phyloP scores from a whole-genome alignment of 1,140 invertebrate genomes.

The Cydia strobilella region DNA sequence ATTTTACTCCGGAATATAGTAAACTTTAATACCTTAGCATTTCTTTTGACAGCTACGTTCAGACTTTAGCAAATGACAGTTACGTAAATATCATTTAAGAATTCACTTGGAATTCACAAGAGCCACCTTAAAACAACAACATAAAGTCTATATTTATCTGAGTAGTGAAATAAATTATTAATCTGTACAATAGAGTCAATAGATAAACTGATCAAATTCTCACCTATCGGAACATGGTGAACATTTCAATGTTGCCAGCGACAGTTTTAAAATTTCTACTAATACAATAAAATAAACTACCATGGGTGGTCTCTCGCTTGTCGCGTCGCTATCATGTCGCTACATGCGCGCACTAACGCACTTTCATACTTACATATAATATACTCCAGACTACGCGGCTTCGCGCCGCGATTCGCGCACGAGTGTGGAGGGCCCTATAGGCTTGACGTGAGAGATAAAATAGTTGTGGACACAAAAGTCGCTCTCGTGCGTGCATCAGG shows the following conservation, averaged over 20 bases:
- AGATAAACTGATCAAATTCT: neutral
- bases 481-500: no score
- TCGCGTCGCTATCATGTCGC: no score
- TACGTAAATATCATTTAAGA: neutral
- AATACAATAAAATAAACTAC: neutral
- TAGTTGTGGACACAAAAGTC: no score
- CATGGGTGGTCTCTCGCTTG: no score
- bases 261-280: neutral
- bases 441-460: no score
- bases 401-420: no score
- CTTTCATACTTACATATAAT: no score
- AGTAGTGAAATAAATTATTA: neutral
- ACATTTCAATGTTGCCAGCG: neutral
- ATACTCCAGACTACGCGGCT: no score
- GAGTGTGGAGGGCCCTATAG: no score
- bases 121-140: neutral
- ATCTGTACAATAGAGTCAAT: neutral
- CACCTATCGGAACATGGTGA: neutral
- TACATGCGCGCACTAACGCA: no score
- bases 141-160: neutral
- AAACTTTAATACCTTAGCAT: neutral
- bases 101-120: neutral
- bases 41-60: slow-evolving; percentile 10
- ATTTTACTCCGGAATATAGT: neutral
- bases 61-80: neutral